Base-by-base conservation (phyloP, 2,113 vertebrate genomes). In the Triplophysa dalaica region DNA sequence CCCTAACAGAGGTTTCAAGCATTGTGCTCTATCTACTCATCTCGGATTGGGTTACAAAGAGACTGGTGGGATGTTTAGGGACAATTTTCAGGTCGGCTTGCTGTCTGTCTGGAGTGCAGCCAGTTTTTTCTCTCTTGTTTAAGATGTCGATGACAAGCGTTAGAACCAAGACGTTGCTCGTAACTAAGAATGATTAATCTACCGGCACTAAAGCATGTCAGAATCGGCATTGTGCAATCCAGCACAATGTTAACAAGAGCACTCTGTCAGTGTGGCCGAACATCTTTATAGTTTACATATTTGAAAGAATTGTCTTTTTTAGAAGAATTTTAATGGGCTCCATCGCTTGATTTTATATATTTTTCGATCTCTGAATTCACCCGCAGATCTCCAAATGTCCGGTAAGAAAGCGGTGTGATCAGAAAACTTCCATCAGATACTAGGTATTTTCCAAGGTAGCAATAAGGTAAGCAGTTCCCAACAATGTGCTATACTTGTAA, bases 131-230 rank as follows among this genome's bases (percentile, higher is more conserved):
- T 58, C 13, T 41, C 16, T 72, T 70, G 76, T 66, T 61, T 33
- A 75, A 72, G 67, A 56, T 64, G 50, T 70, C 24, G 56, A 75
- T 85, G 84, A 85, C 70, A 80, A 81, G 80, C 38, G 65, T 81
- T 45, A 70, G 61, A 70, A 65, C 63, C n/a, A 73, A 84, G 77
- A 79, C 72, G 72, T 72, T 65, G 43, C 74, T 75, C 67, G 74
- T 81, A 83, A 81, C 79, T 79, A 75, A 9, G 76, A 54, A 69
- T 83, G 83, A 87, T 86, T 82, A 87, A 87, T 87, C 83, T 82
- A 70, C 22, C 52, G 1, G 45, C 73, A 77, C 75, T 52, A 64
- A 26, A 86, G 81, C 78, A 78, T 85, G 79, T 81, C 70, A 74
- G 79, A 66, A 63, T 77, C 76, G 38, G 50, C 33, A 81, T 75